phyloP scores from a whole-genome alignment of 2,888 invertebrate species.

The Cephus runcator region DNA sequence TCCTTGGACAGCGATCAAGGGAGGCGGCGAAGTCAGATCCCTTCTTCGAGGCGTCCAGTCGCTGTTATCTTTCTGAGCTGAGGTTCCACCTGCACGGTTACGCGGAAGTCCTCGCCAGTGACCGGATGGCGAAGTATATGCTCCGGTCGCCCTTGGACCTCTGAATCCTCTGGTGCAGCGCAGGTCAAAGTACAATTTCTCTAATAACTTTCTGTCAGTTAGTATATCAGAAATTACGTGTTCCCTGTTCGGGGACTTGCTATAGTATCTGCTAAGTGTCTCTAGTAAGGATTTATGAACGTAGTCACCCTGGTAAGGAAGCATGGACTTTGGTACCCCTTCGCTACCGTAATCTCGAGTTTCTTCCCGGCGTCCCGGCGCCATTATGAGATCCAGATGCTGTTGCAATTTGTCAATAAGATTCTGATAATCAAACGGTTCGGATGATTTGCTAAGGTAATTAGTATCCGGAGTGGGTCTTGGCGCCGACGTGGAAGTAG shows the following conservation, averaged over 20 bases:
- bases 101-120: conserved; percentile 47
- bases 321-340: conserved; percentile 21
- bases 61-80: conserved; percentile 36
- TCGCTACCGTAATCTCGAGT: conserved; percentile 21
- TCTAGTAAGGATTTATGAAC: conserved; percentile 73
- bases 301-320: conserved; percentile 66
- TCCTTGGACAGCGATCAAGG: conserved; percentile 75
- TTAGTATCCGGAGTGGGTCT: not conserved
- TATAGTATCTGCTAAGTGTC: conserved; percentile 76
- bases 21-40: conserved; percentile 69
- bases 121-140: conserved; percentile 54
- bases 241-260: conserved; percentile 74
- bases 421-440: conserved; percentile 71
- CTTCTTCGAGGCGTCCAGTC: conserved; percentile 41
- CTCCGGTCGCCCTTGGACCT: conserved; percentile 60
- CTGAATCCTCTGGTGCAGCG: conserved; percentile 74
- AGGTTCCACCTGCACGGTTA: conserved; percentile 4
- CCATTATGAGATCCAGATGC: conserved; percentile 67
- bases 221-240: conserved; percentile 78
- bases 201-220: conserved; percentile 78
- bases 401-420: conserved; percentile 73
- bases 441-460: conserved; percentile 31
- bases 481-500: conserved; percentile 6
- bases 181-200: conserved; percentile 79
- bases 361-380: conserved; percentile 46